These are phyloP conservation scores for Brenthis hecate DNA, from an alignment of 2,888 invertebrate genomes.

Conservation along the genomic window DNA sequence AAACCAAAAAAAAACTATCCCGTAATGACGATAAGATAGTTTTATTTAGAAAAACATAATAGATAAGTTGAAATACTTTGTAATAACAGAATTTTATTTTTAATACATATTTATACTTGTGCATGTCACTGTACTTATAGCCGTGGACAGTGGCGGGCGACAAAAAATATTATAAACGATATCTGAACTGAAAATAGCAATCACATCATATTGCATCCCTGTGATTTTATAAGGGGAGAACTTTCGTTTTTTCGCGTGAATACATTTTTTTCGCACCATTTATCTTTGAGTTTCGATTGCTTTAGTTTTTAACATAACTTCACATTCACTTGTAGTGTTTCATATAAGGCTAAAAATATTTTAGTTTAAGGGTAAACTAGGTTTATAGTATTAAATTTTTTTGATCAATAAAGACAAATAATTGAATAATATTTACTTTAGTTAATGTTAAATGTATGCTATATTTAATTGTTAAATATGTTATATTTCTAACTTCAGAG, in stretches of 20 bases:
- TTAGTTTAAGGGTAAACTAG: no score
- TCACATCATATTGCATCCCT: constrained; percentile 57
- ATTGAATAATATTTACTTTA: no score
- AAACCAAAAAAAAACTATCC: neutral
- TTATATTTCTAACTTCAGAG: no score
- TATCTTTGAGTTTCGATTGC: constrained; percentile 8
- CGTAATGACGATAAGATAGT: neutral
- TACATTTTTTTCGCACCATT: constrained; percentile 27
- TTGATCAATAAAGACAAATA: no score
- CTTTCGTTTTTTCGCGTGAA: constrained; percentile 32
- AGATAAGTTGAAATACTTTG: neutral
- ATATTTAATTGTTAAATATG: no score
- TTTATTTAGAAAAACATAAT: neutral
- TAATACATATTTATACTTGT: constrained; percentile 33
- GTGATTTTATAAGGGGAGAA: constrained; percentile 31
- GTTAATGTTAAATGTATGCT: no score
- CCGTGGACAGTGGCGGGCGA: constrained; percentile 45
- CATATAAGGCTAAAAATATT: no score
- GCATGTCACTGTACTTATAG: constrained; percentile 47
- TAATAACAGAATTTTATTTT: no score
- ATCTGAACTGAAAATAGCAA: constrained; percentile 59
- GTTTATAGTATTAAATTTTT: no score
- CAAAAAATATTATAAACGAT: constrained; percentile 76
- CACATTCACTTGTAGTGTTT: no score
- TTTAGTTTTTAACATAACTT: no score